Evolutionary conservation across 2,113 vertebrate species (phyloP).

Genomic region (Chionodraco myersi): DNA sequence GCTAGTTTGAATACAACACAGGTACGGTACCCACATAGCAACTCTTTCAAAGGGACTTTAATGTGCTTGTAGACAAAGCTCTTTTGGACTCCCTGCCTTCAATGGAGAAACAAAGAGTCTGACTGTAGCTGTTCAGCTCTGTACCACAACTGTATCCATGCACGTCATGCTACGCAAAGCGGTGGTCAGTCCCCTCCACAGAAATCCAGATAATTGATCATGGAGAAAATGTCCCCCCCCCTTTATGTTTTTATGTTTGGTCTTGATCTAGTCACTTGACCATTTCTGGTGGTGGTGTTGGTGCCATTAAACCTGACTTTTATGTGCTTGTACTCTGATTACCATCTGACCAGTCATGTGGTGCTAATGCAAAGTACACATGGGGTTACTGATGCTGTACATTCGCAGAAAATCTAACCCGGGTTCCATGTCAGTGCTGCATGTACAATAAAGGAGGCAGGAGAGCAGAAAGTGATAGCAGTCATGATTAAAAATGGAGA

Average conservation of each 20-base stretch:
- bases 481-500: constrained; percentile 36
- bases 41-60: background rate
- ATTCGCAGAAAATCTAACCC: background rate
- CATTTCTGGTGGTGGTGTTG: background rate
- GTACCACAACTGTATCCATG: background rate
- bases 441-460: background rate
- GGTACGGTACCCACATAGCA: background rate
- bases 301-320: background rate
- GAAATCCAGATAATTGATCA: too few species aligned
- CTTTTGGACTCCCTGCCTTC: background rate
- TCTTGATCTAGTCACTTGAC: background rate
- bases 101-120: background rate
- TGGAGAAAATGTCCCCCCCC: too few species aligned
- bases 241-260: background rate
- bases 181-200: background rate
- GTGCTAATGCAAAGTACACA: constrained; percentile 2
- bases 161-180: background rate
- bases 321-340: background rate
- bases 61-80: background rate
- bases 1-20: background rate
- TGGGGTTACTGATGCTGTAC: background rate
- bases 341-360: background rate
- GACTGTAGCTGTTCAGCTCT: background rate
- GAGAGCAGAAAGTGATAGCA: constrained; percentile 22
- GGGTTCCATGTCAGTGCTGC: constrained; percentile 14